Conservation (phyloP, 2,797 vertebrate species). For the Pygocentrus nattereri region DNA sequence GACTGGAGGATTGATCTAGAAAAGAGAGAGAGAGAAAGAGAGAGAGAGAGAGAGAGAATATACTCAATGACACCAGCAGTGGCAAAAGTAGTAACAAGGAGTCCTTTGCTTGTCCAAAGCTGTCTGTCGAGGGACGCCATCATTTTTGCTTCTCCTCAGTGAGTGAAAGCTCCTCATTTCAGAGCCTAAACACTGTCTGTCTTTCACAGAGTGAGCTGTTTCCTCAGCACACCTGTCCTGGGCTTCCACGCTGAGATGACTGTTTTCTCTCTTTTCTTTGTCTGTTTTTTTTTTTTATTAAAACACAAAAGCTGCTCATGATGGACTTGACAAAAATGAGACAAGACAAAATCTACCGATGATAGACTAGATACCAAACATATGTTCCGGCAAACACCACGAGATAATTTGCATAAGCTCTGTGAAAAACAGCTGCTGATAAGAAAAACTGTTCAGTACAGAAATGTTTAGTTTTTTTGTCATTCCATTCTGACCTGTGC, state of each 20-base stretch:
- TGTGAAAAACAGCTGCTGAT: no score
- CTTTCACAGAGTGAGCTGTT: neutral
- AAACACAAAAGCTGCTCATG: no score
- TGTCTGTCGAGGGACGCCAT: conserved; percentile 27
- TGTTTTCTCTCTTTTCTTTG: neutral
- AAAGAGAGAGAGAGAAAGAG: conserved; percentile 36
- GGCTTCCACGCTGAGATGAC: conserved; percentile 12
- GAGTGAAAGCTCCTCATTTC: neutral
- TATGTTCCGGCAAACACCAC: no score
- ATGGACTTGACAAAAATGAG: no score
- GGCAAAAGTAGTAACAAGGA: conserved; percentile 49
- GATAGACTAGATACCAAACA: no score
- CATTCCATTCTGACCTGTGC: no score
- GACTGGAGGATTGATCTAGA: conserved; percentile 43
- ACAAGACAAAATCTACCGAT: no score
- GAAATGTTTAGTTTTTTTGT: no score
- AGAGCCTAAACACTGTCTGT: neutral
- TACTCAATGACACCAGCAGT: conserved; percentile 40
- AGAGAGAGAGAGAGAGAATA: conserved; percentile 38
- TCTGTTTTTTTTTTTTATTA: neutral
- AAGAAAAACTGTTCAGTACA: no score
- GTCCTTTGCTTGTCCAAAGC: conserved; percentile 26
- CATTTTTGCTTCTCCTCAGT: conserved; percentile 36
- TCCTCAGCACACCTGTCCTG: conserved; percentile 34
- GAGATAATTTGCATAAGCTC: no score